Percentiles rank a stretch among this genome's conserved stretches.
Evolutionary conservation across 2,797 vertebrate species (phyloP).

Genomic region (Hylomyscus alleni): DNA sequence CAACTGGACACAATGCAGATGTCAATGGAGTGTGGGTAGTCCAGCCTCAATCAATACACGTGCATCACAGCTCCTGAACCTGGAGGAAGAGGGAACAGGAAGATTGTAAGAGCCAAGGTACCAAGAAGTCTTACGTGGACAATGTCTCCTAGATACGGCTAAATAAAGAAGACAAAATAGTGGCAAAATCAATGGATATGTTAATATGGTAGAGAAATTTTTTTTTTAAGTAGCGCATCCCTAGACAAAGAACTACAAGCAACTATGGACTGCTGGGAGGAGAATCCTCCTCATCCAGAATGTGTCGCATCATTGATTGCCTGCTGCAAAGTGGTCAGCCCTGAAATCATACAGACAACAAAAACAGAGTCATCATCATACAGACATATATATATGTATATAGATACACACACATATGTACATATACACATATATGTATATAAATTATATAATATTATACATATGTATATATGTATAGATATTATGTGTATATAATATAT

Average conservation of each 20-base stretch:
- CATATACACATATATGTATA: too few species aligned
- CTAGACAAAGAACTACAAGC: not conserved
- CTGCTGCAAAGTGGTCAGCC: not conserved
- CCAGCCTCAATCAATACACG: not conserved
- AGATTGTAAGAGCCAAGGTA: not conserved
- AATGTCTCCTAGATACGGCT: not conserved
- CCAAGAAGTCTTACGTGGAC: not conserved
- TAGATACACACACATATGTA: too few species aligned
- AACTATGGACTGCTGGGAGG: not conserved
- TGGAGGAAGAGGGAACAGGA: not conserved
- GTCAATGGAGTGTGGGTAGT: not conserved
- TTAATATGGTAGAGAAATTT: not conserved
- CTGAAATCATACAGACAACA: not conserved
- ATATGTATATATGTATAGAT: too few species aligned
- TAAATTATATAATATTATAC: too few species aligned
- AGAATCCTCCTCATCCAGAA: not conserved
- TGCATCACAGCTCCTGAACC: not conserved
- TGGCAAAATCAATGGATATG: not conserved
- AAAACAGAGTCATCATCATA: too few species aligned
- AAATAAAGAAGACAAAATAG: not conserved
- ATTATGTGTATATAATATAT: too few species aligned
- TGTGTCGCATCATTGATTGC: not conserved
- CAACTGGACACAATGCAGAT: not conserved
- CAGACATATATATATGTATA: too few species aligned
- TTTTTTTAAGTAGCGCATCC: not conserved